Percentiles rank a stretch among this genome's conserved stretches.
phyloP scores from a whole-genome alignment of 2,113 vertebrate genomes.

The Rhinolophus sinicus region DNA sequence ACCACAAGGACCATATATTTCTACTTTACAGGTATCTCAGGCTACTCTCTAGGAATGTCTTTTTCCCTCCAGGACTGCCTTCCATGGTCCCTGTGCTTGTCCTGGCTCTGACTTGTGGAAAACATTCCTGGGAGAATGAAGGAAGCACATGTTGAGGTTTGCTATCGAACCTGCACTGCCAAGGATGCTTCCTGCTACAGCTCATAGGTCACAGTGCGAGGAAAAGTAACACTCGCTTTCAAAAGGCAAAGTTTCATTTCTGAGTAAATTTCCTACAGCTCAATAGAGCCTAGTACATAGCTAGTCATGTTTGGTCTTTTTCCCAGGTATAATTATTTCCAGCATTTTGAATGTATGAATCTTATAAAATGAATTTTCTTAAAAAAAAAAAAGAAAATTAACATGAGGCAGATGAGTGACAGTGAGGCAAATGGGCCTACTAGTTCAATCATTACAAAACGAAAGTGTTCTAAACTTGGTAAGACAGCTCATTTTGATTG shows the following conservation, averaged over 20 bases:
- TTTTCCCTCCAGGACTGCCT: background rate
- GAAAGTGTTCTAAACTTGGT: background rate
- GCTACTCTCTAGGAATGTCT: background rate
- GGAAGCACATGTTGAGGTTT: background rate
- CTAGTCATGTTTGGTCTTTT: background rate
- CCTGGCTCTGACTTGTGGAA: background rate
- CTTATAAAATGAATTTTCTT: background rate
- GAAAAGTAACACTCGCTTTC: background rate
- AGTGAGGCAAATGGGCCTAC: background rate
- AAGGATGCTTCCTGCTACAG: background rate
- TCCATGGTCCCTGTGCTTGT: background rate
- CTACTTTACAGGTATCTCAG: background rate
- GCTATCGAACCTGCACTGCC: background rate
- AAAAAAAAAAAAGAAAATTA: constrained; percentile 18
- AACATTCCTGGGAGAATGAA: background rate
- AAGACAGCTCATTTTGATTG: background rate
- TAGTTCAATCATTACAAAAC: background rate
- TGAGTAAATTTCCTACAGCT: background rate
- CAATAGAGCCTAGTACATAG: too few relatives aligned
- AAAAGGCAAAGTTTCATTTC: background rate
- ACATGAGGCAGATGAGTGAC: background rate
- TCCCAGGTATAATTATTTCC: background rate
- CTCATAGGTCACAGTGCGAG: background rate
- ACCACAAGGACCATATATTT: background rate
- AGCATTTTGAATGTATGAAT: background rate